Percentiles rank a stretch among this genome's conserved stretches.
Evolutionary conservation across 2,113 vertebrate species (phyloP).

Genomic region (Peromyscus polionotus): DNA sequence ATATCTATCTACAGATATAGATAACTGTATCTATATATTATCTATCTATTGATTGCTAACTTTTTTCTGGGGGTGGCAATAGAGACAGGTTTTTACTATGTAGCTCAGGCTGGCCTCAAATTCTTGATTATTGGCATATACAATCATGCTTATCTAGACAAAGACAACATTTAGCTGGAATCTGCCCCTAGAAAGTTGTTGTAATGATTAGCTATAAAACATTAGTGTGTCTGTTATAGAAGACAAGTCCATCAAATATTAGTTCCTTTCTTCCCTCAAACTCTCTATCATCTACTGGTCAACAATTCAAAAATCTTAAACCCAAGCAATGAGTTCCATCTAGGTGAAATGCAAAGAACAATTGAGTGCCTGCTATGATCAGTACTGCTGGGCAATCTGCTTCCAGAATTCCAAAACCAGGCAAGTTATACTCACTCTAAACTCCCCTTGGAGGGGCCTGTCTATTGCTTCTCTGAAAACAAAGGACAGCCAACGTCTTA

Average conservation of each 20-base stretch:
- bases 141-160: not conserved
- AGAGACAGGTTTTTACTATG: not conserved
- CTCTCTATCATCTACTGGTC: not conserved
- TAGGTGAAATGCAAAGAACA: constrained; percentile 1
- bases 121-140: not conserved
- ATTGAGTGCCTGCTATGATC: not conserved
- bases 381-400: constrained; percentile 15
- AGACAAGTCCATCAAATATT: not conserved
- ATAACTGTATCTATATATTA: not conserved
- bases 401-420: constrained; percentile 37
- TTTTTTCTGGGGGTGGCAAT: not conserved
- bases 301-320: constrained; percentile 42
- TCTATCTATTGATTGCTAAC: not conserved
- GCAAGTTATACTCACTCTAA: not conserved
- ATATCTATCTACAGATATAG: not conserved
- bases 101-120: not conserved
- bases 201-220: not conserved
- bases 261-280: not conserved
- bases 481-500: not conserved
- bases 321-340: not conserved
- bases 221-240: not conserved
- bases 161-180: constrained; percentile 25
- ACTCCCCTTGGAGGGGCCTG: not conserved
- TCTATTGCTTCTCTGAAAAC: not conserved
- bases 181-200: not conserved